Base-by-base conservation (phyloP, 2,888 invertebrate species). In the Gryllus longicercus region DNA sequence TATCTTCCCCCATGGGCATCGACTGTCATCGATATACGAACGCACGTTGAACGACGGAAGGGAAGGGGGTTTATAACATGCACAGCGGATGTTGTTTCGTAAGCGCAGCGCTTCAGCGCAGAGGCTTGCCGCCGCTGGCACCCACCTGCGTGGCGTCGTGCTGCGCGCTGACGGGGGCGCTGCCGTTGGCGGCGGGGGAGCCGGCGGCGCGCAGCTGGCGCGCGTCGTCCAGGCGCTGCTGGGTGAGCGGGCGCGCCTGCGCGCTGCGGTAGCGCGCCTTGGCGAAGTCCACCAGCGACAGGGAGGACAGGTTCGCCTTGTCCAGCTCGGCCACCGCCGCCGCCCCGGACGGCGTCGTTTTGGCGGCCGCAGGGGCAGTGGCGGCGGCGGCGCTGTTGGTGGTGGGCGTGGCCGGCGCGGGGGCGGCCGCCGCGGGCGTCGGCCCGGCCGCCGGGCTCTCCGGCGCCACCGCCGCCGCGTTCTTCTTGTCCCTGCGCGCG, bases 221-320 rank as follows among this genome's bases (percentile, higher is more conserved):
- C 80, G 83, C 83, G 78, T 84, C 83, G 82, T 88, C 88, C 63
- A 88, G 84, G 80, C 88, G 85, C 83, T 88, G 87, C 81, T 88
- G 87, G 8, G 87, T 86, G 82, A 86, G 83, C 16, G 88, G 86
- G 83, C 87, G 86, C 81, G 88, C 86, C 81, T 89, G 88, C 25
- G 91, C 89, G 80, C 91, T 91, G 83, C 91, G 90, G 84, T 92
- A 92, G 76, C 92, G 88, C 79, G 90, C 90, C 84, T 92, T 92
- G 51, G 92, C 92, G 84, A 91, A 92, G 83, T 92, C 92, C 12
- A 92, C 91, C 8, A 91, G 86, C 2, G 92, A 92, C 84, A 91
- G 85, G 18, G 84, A 84, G 5, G 86, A 84, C 14, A 86, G 76
- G 50, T 85, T 85, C 25, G 86, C 85, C 79, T 86, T 86, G 79